Base-by-base conservation (phyloP, 2,113 vertebrate genomes). In the Catagonus wagneri region DNA sequence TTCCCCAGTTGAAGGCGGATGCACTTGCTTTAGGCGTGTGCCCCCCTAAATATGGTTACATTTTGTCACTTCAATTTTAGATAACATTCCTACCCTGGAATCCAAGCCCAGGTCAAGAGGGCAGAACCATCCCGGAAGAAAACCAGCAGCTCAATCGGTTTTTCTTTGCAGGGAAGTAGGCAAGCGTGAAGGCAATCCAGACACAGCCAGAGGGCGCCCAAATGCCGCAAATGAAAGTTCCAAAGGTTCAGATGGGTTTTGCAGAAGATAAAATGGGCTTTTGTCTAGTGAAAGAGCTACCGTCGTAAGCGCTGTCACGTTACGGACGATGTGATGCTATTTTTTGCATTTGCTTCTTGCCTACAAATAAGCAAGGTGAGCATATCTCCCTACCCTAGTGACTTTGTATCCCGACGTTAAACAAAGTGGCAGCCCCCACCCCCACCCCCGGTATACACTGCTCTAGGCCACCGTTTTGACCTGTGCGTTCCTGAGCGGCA, bases 161-260 rank as follows among this genome's bases (percentile, higher is more conserved):
- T 58, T 52, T 54, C 83, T 75, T 29, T n/a, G 69, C 79, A 1
- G 71, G 20, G n/a, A 39, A 2, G 27, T 4, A 13, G 90, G 78
- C 22, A 9, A 60, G 32, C 50, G 0, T 0, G 19, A 61, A 36
- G 60, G 54, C 50, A 20, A 61, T 44, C 75, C 78, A 14, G 0
- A 6, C 7, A 60, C 97, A 29, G 93, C 90, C 97, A 98, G 98
- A 93, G 98, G 98, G 98, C 97, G 98, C 98, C 97, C 68, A 71
- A 96, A 97, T 25, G 76, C 94, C 83, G 90, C 94, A 34, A 95
- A 98, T 95, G 32, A 14, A 85, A 79, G 88, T 79, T 94, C 93
- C 96, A 23, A 19, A 25, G 92, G 60, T 17, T 60, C 89, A 1
- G 36, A 1, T 0, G 65, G 52, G 34, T 52, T 86, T 74, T 83